Evolutionary conservation across 2,113 vertebrate species (phyloP), one percentile per base, ranked within the genome.

Genomic region (Sclerurus mexicanus): DNA sequence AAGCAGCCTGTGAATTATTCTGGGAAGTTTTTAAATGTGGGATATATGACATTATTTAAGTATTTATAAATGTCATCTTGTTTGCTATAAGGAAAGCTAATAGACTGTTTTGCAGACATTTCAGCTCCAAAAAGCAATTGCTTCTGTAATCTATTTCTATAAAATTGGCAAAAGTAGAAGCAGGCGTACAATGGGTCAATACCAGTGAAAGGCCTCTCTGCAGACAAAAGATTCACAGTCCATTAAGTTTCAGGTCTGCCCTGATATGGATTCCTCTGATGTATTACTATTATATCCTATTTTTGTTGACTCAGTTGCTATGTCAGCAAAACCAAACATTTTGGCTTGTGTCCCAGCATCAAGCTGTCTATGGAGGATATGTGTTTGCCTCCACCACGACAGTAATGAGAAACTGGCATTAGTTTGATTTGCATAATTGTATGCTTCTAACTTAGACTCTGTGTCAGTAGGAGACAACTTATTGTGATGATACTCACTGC

Each of bases 361-460:
- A 98, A 98, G 98, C 98, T 99, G 99, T 99, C 99, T 99, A 31
- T 94, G 97, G 98, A 98, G 98, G 98, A 98, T 99, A 98, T 97
- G 98, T 98, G 99, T 99, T 98, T 97, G 98, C 98, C 98, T 98
- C 97, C 96, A 98, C 98, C 96, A 96, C 94, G 99, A 99, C 99
- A 99, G 99, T 99, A 99, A 99, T 99, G 98, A 99, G 99, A 98
- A 99, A 98, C 97, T 98, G 98, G 98, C 98, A 99, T 99, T 99
- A 99, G 98, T 98, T 98, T 98, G 98, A 99, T 99, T 99, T 99
- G 98, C 99, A 99, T 99, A 99, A 99, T 99, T 99, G 98, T 98
- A 98, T 86, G 85, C 96, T 98, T 98, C 97, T 96, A 98, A 98
- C 98, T 98, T 98, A 97, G 98, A 98, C 98, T 98, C 97, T 97